A percentile compares a stretch with the other conserved stretches of the same genome.
Conservation (phyloP, 2,113 vertebrate species). For the Dipodomys ordii region DNA sequence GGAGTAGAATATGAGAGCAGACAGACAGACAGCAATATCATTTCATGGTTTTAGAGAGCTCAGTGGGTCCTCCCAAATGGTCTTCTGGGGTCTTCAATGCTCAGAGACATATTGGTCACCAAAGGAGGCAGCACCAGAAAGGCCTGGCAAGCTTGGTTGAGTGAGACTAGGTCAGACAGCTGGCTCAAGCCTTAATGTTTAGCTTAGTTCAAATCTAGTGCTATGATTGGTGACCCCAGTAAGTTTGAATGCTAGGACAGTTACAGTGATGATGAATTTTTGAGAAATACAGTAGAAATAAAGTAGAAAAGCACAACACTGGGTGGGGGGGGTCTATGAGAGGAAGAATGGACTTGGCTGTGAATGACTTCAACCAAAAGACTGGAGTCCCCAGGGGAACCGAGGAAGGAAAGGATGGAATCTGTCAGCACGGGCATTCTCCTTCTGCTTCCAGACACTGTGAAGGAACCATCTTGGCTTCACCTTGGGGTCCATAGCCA, state of each 20-base stretch:
- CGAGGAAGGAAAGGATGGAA: not conserved
- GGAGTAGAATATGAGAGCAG: not conserved
- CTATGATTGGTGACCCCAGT: not conserved
- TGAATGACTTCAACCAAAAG: too few relatives aligned
- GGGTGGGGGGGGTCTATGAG: too few relatives aligned
- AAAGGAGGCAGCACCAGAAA: not conserved
- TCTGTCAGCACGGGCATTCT: too few relatives aligned
- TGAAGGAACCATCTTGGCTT: not conserved
- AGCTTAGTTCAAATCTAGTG: not conserved
- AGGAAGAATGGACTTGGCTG: too few relatives aligned
- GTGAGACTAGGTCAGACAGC: not conserved
- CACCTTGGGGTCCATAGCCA: not conserved
- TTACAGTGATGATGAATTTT: not conserved
- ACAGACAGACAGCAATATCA: not conserved
- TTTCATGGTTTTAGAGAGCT: not conserved
- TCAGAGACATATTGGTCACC: not conserved
- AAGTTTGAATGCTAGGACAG: not conserved
- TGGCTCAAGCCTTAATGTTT: not conserved
- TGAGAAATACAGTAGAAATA: too few relatives aligned
- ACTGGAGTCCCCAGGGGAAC: not conserved
- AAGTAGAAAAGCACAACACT: too few relatives aligned
- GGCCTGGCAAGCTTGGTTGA: not conserved
- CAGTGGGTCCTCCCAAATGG: not conserved
- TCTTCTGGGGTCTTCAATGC: not conserved
- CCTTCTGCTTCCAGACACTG: fast-evolving